Evolutionary conservation across 2,888 invertebrate species (phyloP), one percentile per base, ranked within the genome.

Genomic region (Entomobrya multifasciata): DNA sequence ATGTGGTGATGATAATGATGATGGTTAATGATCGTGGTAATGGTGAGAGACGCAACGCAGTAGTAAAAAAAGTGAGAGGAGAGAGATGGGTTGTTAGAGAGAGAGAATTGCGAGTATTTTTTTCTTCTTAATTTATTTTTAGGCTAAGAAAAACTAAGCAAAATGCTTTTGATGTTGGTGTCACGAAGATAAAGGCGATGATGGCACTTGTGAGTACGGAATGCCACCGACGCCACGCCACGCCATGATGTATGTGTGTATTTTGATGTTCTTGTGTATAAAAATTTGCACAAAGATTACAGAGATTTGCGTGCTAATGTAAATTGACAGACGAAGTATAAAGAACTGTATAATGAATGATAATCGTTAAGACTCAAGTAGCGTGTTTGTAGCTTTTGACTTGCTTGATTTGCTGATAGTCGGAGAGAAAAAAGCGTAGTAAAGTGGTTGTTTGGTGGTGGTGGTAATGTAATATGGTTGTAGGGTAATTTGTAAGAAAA

Each of bases 71-170:
- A 27, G 27, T 27, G 27, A 20, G 17, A 20, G 8, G 41, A 30
- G 3, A 15, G 36, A 67, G 11, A 67, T 47, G 22, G 11, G 17
- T 30, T 36, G 60, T 2, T 15, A 13, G 8, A 62, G 62, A 65
- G 30, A 36, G 65, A 65, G 36, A 65, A n/a, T 0, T 22, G 27
- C 1, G 62, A 30, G 62, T 72, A 22, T 57, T 20, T n/a, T 47
- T 41, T 78, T 25, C 44, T 49, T 20, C 74, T 65, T 79, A 65
- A 79, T 79, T 79, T 79, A 79, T 79, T 79, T 79, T 79, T 79
- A 79, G 79, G 79, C 79, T 27, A 65, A 79, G 78, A 78, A 78
- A 78, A 78, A 47, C n/a, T n/a, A n/a, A n/a, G n/a, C n/a, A n/a
- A n/a, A n/a, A n/a, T n/a, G 49, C 47, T 15, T 47, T 36, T 70